phyloP scores from a whole-genome alignment of 2,797 vertebrate species.

The Parauchenoglanis ngamensis region DNA sequence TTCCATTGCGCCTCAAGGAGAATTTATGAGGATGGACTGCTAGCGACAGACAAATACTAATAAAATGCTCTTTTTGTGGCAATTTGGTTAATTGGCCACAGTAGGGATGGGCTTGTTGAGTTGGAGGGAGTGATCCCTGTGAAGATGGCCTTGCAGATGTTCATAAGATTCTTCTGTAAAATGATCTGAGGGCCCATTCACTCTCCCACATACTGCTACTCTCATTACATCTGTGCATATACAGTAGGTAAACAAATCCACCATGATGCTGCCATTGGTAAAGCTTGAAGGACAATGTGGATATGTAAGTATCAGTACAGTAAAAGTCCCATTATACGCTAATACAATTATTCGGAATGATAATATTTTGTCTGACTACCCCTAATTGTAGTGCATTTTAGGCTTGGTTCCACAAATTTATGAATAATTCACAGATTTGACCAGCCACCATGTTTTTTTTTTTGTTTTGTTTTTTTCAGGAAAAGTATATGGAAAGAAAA shows the following conservation, averaged over 20 bases:
- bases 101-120: constrained; percentile 75
- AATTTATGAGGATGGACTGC: constrained; percentile 82
- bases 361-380: background rate
- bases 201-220: constrained; percentile 32
- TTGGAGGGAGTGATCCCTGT: constrained; percentile 60
- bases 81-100: constrained; percentile 94
- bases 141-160: constrained; percentile 70
- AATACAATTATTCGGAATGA: background rate
- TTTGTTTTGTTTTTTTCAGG: background rate
- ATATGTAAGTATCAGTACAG: background rate
- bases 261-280: background rate
- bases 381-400: background rate
- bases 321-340: background rate
- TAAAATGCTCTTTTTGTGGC: constrained; percentile 90
- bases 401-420: constrained; percentile 1
- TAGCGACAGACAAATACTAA: constrained; percentile 89
- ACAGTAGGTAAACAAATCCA: constrained; percentile 33
- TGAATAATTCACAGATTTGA: constrained; percentile 13
- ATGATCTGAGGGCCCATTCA: constrained; percentile 44
- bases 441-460: background rate
- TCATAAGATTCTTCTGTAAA: constrained; percentile 53
- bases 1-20: constrained; percentile 78
- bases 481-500: constrained; percentile 1
- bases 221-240: constrained; percentile 28
- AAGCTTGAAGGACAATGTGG: background rate